Evolutionary conservation across 2,797 vertebrate species (phyloP).

Genomic region (Garrulus glandarius): DNA sequence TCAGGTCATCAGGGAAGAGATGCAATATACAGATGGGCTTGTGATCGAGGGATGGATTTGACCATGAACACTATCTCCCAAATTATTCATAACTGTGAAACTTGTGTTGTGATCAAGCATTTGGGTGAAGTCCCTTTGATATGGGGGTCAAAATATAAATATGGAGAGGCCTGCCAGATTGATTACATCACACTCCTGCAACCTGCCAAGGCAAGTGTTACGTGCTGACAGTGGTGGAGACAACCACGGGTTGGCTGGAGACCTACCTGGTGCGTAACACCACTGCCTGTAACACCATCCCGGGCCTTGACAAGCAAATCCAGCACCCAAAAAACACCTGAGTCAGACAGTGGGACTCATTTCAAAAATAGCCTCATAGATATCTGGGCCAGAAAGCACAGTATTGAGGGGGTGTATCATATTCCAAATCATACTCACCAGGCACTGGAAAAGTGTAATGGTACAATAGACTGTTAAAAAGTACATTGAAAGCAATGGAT

Average conservation of each 20-base stretch:
- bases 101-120: background rate
- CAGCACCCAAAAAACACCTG: background rate
- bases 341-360: background rate
- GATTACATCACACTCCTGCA: background rate
- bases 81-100: background rate
- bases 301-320: background rate
- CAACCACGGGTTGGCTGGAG: background rate
- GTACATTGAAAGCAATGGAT: background rate
- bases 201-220: accelerated
- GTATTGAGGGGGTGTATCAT: background rate
- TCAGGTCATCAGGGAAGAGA: background rate
- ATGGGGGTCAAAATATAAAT: background rate
- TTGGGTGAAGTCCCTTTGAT: background rate
- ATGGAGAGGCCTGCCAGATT: background rate
- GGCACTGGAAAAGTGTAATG: background rate
- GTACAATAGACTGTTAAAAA: background rate
- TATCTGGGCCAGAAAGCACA: background rate
- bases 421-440: background rate
- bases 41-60: background rate
- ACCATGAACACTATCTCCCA: background rate
- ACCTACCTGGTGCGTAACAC: accelerated
- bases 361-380: background rate
- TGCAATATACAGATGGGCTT: background rate
- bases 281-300: background rate
- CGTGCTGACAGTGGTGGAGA: accelerated